Evolutionary conservation across 2,888 invertebrate genomes (phyloP).

Genomic region (Acanthosoma haemorrhoidale): DNA sequence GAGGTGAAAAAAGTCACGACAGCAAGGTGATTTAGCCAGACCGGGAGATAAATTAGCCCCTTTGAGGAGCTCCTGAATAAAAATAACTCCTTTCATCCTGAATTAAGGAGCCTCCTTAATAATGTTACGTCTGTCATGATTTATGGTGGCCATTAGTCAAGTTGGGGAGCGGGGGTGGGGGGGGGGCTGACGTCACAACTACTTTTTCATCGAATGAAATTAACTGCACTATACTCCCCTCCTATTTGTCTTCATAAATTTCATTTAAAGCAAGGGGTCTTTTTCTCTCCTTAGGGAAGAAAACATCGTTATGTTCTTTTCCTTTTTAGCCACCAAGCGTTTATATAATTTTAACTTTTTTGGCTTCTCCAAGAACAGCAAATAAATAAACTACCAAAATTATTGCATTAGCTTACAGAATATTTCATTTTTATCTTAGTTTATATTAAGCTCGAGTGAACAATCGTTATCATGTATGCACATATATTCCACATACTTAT

Average conservation of each 20-base stretch:
- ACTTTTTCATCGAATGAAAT: constrained; percentile 29
- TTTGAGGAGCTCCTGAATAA: constrained; percentile 28
- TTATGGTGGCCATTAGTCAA: constrained; percentile 22
- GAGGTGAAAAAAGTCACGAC: constrained; percentile 27
- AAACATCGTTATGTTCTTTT: not conserved
- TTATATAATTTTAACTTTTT: no score
- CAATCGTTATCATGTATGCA: no score
- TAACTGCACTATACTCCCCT: constrained; percentile 25
- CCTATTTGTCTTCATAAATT: constrained; percentile 30
- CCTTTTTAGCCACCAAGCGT: no score
- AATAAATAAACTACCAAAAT: no score
- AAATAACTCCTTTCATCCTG: constrained; percentile 30
- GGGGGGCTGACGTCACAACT: constrained; percentile 26
- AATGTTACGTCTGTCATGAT: constrained; percentile 26
- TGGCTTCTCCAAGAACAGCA: no score
- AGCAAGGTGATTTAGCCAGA: constrained; percentile 23
- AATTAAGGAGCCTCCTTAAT: constrained; percentile 27
- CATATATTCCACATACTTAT: no score
- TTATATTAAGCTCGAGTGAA: no score
- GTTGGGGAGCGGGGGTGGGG: not conserved
- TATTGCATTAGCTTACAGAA: no score
- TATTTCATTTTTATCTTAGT: no score
- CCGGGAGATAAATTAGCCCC: constrained; percentile 16
- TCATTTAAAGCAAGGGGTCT: constrained; percentile 19
- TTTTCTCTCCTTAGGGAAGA: not conserved